Conservation (phyloP, 2,113 vertebrate species). For the Apteryx owenii region DNA sequence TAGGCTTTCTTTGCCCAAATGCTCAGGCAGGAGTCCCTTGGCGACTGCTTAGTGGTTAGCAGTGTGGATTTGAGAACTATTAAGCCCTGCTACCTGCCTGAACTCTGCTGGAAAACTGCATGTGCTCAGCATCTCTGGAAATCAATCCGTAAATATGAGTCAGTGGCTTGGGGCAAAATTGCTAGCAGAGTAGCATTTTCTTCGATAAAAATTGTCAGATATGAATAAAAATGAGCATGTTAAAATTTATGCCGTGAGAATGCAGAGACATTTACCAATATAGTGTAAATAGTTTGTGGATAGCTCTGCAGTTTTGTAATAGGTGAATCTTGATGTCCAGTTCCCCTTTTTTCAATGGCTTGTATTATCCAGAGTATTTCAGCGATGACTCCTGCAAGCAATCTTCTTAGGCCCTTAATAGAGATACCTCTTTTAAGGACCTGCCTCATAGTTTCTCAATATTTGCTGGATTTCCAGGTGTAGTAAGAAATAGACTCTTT, state of each 20-base stretch:
- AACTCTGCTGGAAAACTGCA: neutral
- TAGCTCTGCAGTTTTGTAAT: neutral
- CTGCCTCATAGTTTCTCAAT: neutral
- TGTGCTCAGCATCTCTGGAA: constrained; percentile 21
- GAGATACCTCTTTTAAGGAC: neutral
- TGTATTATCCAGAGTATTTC: neutral
- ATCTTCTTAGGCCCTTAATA: neutral
- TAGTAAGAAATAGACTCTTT: neutral
- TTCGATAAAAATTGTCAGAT: neutral
- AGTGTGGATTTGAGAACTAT: neutral
- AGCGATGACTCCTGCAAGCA: neutral
- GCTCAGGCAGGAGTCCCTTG: neutral
- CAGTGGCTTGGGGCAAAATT: neutral
- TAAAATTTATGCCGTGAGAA: neutral
- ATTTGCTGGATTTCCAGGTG: neutral
- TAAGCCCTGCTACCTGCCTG: neutral
- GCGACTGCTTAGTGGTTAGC: neutral
- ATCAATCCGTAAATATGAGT: neutral
- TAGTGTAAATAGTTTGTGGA: neutral
- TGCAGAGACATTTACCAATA: neutral
- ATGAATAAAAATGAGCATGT: neutral
- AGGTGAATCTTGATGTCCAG: neutral
- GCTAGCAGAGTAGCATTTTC: neutral
- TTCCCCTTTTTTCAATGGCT: neutral
- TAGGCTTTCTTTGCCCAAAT: neutral